Base-by-base conservation (phyloP, 2,888 invertebrate genomes). In the Drosophila pegasa region DNA sequence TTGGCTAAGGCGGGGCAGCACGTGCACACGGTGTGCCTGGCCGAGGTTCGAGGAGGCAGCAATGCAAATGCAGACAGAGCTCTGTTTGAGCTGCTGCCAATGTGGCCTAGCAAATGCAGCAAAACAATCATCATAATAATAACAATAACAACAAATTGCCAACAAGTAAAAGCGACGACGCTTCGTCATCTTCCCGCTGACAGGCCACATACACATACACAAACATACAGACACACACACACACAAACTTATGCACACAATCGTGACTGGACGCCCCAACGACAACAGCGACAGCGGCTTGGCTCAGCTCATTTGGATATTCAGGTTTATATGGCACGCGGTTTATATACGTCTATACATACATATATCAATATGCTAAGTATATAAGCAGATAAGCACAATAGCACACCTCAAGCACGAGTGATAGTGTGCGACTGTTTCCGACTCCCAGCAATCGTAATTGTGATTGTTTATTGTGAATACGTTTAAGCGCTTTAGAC, bases 261-360 rank as follows among this genome's bases (percentile, higher is more conserved):
- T 80, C 81, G 78, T 87, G 81, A 87, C 80, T 87, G 78, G 55
- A 64, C 70, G 60, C 67, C 55, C 40, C 60, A 58, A 43, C 43
- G 43, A 43, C 43, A n/a, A 64, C 40, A 20, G 43, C 58, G 22
- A 40, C 41, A 62, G 35, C 63, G 45, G 67, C 54, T 78, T 75
- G 70, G 72, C 65, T 80, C 66, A 27, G 31, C 50, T 25, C 50
- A 78, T 85, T 83, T 65, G 40, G 37, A 60, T 69, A 64, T 71
- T 86, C 70, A 79, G 74, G 80, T 72, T 86, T 86, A 67, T 72
- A 71, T 82, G 78, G 81, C 87, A 76, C 67, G 87, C 84, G 68
- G 74, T 71, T 51, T 52, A 48, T 55, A 65, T 40, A 52, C 10
- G 7, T 12, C 2, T 16, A 7, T 20, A 31, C 2, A 38, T 41